These are phyloP conservation scores for Myotis brandtii DNA, from an alignment of 2,113 vertebrate species.

Conservation along the genomic window DNA sequence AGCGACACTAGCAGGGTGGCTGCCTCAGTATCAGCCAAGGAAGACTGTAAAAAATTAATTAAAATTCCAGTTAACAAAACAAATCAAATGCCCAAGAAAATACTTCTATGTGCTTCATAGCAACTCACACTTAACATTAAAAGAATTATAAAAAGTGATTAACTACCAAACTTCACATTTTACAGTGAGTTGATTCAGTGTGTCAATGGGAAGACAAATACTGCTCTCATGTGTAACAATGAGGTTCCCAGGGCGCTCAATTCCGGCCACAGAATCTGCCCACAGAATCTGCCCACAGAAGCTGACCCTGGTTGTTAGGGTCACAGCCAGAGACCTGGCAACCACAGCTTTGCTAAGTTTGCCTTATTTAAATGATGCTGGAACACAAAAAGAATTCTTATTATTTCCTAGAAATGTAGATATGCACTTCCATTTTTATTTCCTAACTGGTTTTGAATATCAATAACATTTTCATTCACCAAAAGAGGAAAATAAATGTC, in stretches of 20 bases:
- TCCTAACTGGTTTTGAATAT: neutral
- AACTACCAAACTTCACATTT: conserved; percentile 27
- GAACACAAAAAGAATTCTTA: neutral
- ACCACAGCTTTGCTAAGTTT: neutral
- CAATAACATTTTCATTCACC: neutral
- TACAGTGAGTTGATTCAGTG: neutral
- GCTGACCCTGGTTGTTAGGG: neutral
- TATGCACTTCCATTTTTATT: neutral
- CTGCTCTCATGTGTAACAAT: neutral
- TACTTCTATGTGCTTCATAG: neutral
- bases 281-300: neutral
- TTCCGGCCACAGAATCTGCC: neutral
- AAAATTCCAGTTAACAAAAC: conserved; percentile 43
- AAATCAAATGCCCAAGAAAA: neutral
- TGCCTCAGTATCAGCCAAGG: neutral
- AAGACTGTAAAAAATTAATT: conserved; percentile 4
- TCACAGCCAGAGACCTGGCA: neutral
- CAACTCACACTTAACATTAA: neutral
- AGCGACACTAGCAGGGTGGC: neutral
- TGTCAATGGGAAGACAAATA: conserved; percentile 16
- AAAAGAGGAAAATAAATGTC: neutral
- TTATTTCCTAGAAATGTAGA: neutral
- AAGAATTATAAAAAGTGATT: neutral
- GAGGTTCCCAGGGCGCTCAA: neutral
- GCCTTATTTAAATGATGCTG: neutral